Percentiles rank a stretch among this genome's conserved stretches.
phyloP scores from a whole-genome alignment of 2,797 vertebrate species.

The Eidolon dupreanum region DNA sequence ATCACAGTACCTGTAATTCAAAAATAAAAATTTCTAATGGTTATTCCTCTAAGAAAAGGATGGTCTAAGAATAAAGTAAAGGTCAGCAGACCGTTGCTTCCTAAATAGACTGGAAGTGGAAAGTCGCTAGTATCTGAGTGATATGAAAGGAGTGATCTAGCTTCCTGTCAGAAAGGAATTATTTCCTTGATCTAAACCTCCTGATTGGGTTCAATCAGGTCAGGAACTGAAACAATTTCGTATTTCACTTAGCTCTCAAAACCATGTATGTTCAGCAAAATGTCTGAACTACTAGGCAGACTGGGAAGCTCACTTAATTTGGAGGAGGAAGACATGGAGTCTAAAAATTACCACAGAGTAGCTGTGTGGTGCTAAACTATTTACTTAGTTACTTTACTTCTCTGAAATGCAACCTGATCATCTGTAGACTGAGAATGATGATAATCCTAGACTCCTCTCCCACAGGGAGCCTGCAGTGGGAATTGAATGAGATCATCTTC shows the following conservation, averaged over 20 bases:
- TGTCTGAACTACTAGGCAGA: background rate
- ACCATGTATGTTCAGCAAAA: background rate
- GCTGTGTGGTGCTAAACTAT: background rate
- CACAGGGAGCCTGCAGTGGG: background rate
- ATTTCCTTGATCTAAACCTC: conserved; percentile 37
- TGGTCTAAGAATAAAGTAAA: background rate
- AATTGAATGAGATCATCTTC: background rate
- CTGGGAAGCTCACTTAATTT: background rate
- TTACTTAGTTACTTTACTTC: background rate
- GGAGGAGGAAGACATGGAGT: background rate
- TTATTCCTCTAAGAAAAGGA: background rate
- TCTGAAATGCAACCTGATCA: background rate
- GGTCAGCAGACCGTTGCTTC: background rate
- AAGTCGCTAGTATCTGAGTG: background rate
- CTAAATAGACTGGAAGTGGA: background rate
- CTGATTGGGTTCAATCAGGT: background rate
- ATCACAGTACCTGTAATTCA: background rate
- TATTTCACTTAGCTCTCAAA: conserved; percentile 45
- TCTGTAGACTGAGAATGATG: background rate
- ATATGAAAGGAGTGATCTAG: background rate
- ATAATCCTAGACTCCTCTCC: conserved; percentile 3
- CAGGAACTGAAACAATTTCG: background rate
- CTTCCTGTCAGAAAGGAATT: conserved; percentile 3
- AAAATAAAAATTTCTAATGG: background rate
- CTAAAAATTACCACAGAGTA: background rate